Evolutionary conservation across 2,797 vertebrate species (phyloP), one percentile per base, ranked within the genome.

Genomic region (Gouania willdenowi): DNA sequence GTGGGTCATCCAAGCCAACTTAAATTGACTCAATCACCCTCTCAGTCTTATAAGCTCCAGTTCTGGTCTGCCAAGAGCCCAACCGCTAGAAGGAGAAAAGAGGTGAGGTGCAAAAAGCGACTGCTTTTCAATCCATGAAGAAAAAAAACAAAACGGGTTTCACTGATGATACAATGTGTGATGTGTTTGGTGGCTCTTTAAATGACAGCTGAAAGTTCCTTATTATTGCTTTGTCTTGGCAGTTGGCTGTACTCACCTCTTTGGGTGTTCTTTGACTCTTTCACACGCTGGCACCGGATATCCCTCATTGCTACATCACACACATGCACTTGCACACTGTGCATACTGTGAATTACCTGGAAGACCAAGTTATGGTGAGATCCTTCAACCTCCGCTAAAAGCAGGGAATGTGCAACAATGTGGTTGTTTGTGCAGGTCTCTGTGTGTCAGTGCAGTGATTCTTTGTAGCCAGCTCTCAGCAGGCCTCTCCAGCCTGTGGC

Each of bases 241-340:
- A 83, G 84, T 86, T 86, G 82, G 74, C 62, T 78, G 40, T 79
- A 85, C 85, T 87, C 77, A 83, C 66, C 56, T 68, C 79, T 82
- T 69, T 81, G 82, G 79, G 81, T 85, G 84, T 87, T 84, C 76
- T 53, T 23, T 36, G 47, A 70, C 37, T 67, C 66, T 75, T 77
- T 82, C 77, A 84, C 79, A 83, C 31, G 16, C 60, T 67, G 68
- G 56, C 58, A 68, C 66, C 75, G 61, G 78, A 72, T 75, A 60
- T 62, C 59, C 61, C 54, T 64, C 66, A 52, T 74, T 61, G 55
- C 54, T 26, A 36, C 51, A 52, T 62, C 60, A 25, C 40, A 31
- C 44, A 36, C 19, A 15, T 22, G 19, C 37, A 43, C 35, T 38
- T 13, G 14, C 13, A 14, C 14, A 13, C n/a, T 33, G 11, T 5